phyloP scores from a whole-genome alignment of 2,888 invertebrate species.

The Sphecodes monilicornis region DNA sequence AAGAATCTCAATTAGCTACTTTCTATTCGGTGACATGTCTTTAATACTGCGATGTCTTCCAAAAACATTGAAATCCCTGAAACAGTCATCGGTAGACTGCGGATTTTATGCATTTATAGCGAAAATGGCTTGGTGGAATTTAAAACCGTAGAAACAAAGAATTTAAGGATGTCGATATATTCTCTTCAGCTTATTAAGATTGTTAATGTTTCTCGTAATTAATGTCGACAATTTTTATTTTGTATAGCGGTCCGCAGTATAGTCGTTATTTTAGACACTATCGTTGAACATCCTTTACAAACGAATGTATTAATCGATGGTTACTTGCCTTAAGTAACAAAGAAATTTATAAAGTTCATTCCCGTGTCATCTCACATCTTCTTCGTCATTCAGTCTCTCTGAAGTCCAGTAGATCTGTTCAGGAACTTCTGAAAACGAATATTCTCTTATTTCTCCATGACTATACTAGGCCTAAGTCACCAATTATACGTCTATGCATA shows the following conservation, averaged over 20 bases:
- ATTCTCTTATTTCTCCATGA: neutral
- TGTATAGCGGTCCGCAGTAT: too few species aligned
- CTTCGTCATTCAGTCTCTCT: neutral
- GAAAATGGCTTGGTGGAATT: too few species aligned
- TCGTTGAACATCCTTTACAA: neutral
- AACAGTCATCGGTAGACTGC: too few species aligned
- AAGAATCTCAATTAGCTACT: constrained; percentile 30
- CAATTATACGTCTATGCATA: neutral
- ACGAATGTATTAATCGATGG: too few species aligned
- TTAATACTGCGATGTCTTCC: neutral
- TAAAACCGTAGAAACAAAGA: too few species aligned
- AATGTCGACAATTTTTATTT: too few species aligned
- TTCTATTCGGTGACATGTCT: neutral
- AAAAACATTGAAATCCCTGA: neutral
- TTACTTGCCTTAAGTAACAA: neutral
- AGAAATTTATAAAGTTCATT: neutral
- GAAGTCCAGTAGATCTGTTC: neutral
- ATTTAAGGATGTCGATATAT: too few species aligned
- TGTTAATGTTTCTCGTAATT: too few species aligned
- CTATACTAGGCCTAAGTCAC: neutral
- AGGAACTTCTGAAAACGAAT: neutral
- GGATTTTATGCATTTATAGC: too few species aligned
- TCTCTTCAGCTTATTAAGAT: too few species aligned
- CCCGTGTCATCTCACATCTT: neutral
- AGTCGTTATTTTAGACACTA: too few species aligned